A percentile compares a stretch with the other conserved stretches of the same genome.
These are phyloP conservation scores for Sinosuthora webbiana DNA, from an alignment of 2,113 vertebrate genomes.

Conservation along the genomic window DNA sequence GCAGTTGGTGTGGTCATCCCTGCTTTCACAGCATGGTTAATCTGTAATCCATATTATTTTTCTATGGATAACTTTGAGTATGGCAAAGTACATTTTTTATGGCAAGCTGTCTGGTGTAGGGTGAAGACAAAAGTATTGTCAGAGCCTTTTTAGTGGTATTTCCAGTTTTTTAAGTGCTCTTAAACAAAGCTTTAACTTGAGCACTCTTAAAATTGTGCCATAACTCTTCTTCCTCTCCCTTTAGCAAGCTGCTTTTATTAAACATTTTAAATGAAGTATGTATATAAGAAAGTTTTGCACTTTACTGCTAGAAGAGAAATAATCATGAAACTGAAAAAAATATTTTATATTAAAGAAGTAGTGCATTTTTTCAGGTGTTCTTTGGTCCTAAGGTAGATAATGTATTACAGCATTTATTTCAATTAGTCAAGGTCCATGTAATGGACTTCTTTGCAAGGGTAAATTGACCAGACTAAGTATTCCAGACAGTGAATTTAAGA, in stretches of 20 bases:
- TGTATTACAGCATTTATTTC: background rate
- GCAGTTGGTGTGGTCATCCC: background rate
- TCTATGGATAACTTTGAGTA: background rate
- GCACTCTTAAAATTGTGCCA: fast-evolving
- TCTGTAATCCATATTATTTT: background rate
- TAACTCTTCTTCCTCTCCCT: background rate
- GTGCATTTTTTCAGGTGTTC: background rate
- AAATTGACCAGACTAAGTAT: background rate
- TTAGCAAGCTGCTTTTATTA: background rate
- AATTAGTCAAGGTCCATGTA: background rate
- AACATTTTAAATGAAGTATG: background rate
- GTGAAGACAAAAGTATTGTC: background rate
- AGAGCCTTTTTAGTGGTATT: background rate
- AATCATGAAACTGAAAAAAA: background rate
- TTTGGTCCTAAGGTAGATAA: background rate
- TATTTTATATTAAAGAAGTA: background rate
- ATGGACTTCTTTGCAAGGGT: background rate
- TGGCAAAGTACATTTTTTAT: background rate
- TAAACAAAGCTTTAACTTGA: background rate
- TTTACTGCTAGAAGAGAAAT: background rate
- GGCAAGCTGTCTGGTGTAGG: background rate
- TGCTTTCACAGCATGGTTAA: background rate
- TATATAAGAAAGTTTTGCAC: background rate
- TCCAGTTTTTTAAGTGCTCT: background rate
- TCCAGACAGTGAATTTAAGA: background rate